Percentiles rank a stretch among this genome's conserved stretches.
These are phyloP conservation scores for Remorina albescens DNA, from an alignment of 2,797 vertebrate genomes.

Conservation along the genomic window DNA sequence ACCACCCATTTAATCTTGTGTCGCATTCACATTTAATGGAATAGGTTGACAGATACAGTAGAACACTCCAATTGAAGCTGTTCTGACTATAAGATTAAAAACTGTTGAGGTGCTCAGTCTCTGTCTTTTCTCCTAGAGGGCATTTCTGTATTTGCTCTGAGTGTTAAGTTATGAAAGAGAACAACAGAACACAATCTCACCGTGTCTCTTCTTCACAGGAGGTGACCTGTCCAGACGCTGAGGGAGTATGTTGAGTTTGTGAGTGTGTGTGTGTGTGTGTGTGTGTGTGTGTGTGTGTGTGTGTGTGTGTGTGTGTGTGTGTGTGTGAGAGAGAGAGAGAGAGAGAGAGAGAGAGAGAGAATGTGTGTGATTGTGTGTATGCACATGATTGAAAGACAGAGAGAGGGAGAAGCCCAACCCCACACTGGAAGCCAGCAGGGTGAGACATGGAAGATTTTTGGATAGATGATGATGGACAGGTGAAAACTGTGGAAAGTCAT, in stretches of 20 bases:
- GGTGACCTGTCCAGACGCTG: slow-evolving; percentile 85
- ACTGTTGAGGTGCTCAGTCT: not conserved
- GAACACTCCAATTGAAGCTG: not conserved
- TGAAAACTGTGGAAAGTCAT: slow-evolving; percentile 7
- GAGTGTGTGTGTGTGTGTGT: slow-evolving; percentile 12
- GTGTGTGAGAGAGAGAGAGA: slow-evolving; percentile 9
- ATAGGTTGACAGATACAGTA: not conserved
- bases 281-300: slow-evolving; percentile 18
- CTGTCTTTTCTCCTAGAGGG: not conserved
- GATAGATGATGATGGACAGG: slow-evolving; percentile 5
- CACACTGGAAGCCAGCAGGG: not conserved
- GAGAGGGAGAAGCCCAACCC: not conserved
- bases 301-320: slow-evolving; percentile 15
- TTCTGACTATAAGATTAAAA: not conserved
- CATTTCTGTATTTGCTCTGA: not conserved
- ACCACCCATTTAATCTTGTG: too few relatives aligned
- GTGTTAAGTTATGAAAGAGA: not conserved
- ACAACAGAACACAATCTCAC: not conserved
- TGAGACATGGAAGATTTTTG: slow-evolving; percentile 15
- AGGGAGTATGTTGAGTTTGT: slow-evolving; percentile 51
- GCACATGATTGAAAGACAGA: not conserved
- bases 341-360: not conserved
- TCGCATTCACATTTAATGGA: not conserved
- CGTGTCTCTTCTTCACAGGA: slow-evolving; percentile 68
- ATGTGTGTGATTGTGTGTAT: too few relatives aligned